A percentile compares a stretch with the other conserved stretches of the same genome.
These are phyloP conservation scores for Schizopygopsis pylzovi DNA, from an alignment of 2,797 vertebrate genomes.

Conservation along the genomic window DNA sequence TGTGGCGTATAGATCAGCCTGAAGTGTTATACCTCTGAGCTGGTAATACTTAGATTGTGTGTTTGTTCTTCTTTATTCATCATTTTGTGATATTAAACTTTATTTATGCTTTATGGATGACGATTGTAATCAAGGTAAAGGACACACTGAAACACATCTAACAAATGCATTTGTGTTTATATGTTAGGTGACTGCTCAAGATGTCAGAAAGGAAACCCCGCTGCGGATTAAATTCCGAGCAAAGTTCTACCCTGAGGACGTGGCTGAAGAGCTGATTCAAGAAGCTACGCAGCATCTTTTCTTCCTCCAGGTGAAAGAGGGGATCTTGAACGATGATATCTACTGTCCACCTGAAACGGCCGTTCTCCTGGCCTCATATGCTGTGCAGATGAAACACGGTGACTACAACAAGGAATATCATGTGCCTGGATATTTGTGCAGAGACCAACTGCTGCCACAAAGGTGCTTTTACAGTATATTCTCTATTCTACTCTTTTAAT, in stretches of 20 bases:
- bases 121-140: too few species aligned
- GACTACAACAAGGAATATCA: slow-evolving; percentile 92
- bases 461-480: slow-evolving; percentile 73
- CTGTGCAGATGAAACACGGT: slow-evolving; percentile 92
- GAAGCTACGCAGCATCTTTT: slow-evolving; percentile 95
- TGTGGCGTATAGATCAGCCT: too few species aligned
- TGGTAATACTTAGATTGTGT: too few species aligned
- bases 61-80: too few species aligned
- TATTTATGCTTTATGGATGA: too few species aligned
- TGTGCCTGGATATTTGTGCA: slow-evolving; percentile 87
- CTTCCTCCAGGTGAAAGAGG: slow-evolving; percentile 96
- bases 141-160: not conserved
- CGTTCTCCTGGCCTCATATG: slow-evolving; percentile 92
- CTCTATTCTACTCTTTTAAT: not conserved
- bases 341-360: slow-evolving; percentile 97
- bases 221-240: slow-evolving; percentile 95
- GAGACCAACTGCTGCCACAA: slow-evolving; percentile 93
- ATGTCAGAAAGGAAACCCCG: slow-evolving; percentile 92
- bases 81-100: too few species aligned
- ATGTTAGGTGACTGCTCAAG: slow-evolving; percentile 90
- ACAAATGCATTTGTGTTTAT: not conserved
- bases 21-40: too few species aligned
- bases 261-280: slow-evolving; percentile 94
- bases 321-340: slow-evolving; percentile 94
- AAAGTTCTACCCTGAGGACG: slow-evolving; percentile 97